Conservation (phyloP, 1,140 invertebrate species). For the Sycobia sp. region DNA sequence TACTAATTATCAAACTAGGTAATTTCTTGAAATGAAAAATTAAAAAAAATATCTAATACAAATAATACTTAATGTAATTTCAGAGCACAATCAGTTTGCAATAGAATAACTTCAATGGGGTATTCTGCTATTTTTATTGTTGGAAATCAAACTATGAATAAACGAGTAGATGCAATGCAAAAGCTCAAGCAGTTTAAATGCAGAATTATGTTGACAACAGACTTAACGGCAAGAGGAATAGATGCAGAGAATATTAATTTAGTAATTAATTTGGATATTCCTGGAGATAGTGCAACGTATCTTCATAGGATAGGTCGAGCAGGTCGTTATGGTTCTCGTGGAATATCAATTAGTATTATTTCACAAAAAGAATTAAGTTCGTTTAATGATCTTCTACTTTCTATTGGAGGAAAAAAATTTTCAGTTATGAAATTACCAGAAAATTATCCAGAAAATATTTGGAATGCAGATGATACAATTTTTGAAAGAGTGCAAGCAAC, state of each 20-base stretch:
- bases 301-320: conserved; percentile 94
- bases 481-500: conserved; percentile 45
- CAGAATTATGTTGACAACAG: conserved; percentile 88
- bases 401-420: conserved; percentile 60
- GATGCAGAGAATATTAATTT: conserved; percentile 92
- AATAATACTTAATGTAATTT: conserved; percentile 31
- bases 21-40: conserved; percentile 30
- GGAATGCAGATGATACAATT: conserved; percentile 43
- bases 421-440: conserved; percentile 59
- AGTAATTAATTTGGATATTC: conserved; percentile 91
- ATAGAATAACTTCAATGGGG: conserved; percentile 70
- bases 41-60: not conserved
- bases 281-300: conserved; percentile 84
- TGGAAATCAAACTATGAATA: conserved; percentile 78
- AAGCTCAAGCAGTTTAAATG: conserved; percentile 79
- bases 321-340: conserved; percentile 84
- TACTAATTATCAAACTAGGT: conserved; percentile 83
- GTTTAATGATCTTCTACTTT: conserved; percentile 65
- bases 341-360: conserved; percentile 73
- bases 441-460: conserved; percentile 53
- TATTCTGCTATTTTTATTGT: conserved; percentile 76
- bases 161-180: conserved; percentile 75
- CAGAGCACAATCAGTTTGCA: conserved; percentile 74
- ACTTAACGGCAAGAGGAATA: conserved; percentile 85
- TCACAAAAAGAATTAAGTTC: conserved; percentile 64